These are phyloP conservation scores for Phaethon lepturus DNA, from an alignment of 2,113 vertebrate genomes.

Conservation along the genomic window DNA sequence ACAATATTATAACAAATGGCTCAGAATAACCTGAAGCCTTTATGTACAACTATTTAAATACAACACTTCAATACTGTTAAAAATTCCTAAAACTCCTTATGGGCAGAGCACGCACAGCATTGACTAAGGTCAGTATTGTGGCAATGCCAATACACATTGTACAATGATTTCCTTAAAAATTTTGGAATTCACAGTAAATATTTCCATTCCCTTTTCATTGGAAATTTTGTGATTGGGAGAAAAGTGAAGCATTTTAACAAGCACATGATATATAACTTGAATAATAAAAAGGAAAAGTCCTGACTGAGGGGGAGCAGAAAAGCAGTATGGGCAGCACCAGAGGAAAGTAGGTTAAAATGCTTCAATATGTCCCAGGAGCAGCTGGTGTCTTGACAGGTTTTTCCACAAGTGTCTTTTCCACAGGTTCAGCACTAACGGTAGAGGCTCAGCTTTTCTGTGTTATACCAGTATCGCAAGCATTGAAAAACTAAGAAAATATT, in stretches of 20 bases:
- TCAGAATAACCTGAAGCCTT: not conserved
- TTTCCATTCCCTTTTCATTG: not conserved
- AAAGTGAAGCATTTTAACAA: not conserved
- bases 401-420: not conserved
- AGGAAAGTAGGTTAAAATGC: not conserved
- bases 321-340: not conserved
- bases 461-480: not conserved
- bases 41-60: not conserved
- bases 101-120: not conserved
- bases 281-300: not conserved
- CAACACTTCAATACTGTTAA: not conserved
- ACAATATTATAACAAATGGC: not conserved
- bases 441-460: not conserved
- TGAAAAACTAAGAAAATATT: not conserved
- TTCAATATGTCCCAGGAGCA: not conserved
- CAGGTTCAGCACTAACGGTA: not conserved
- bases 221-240: not conserved
- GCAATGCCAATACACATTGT: not conserved
- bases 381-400: not conserved
- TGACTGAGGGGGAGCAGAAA: not conserved
- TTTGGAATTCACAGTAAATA: not conserved
- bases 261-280: not conserved
- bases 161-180: not conserved
- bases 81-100: not conserved
- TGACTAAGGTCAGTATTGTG: not conserved